Base-by-base conservation (phyloP, 1,140 invertebrate species). In the Ceratoteleas bidentatus region DNA sequence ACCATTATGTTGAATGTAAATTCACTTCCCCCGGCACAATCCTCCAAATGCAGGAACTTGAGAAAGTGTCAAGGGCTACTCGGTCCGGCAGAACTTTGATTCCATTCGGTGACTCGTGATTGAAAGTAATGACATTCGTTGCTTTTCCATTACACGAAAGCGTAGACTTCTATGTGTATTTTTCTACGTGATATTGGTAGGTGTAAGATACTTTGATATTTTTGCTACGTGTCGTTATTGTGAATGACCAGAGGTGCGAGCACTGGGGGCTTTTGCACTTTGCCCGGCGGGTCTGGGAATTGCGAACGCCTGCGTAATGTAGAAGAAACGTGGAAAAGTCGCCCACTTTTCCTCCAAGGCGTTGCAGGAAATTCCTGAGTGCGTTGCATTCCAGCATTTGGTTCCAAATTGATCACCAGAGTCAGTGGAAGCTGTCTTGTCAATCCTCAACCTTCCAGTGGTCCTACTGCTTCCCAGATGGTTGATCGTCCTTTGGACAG, bases 141-240 rank as follows among this genome's bases (percentile, higher is more conserved):
- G 4, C 6, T 40, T 65, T 53, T 33, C 11, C 43, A 38, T 60
- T 60, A 8, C 8, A 36, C 47, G 5, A 61, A 40, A 32, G 56
- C 15, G 43, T 56, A 10, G 43, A 54, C 40, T n/a, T 52, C 3
- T 5, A 73, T 54, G 32, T 66, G 65, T 77, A 77, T 77, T 77
- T 77, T 77, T 77, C 50, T 77, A 77, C 65, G 33, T 52, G 14
- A 77, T 43, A 77, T 69, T 69, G 57, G 65, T 77, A 57, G 43
- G 40, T 62, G 15, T 77, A 69, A 77, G 74, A 77, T 64, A 77
- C n/a, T 61, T 69, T 0, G 50, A 85, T 85, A 84, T 85, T 85
- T 85, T 84, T 85, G 76, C 76, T 85, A 83, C 66, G 36, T 78
- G 34, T 70, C n/a, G n/a, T n/a, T n/a, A n/a, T n/a, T n/a, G n/a